Conservation (phyloP, 2,888 invertebrate species). For the Thalpophila matura region DNA sequence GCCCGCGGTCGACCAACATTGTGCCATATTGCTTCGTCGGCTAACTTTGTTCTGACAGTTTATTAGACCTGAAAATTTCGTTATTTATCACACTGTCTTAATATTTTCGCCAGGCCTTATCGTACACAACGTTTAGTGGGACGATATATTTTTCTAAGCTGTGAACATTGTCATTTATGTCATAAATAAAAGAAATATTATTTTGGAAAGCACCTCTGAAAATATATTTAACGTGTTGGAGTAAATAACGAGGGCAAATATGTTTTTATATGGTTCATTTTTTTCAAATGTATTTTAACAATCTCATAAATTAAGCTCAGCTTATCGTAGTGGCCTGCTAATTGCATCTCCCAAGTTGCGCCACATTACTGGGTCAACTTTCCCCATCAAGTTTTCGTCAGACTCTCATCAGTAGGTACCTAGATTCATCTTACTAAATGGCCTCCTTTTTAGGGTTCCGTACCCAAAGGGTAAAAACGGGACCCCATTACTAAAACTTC, state of each 20-base stretch:
- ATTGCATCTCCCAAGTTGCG: no score
- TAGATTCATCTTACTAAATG: no score
- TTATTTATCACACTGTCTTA: conserved; percentile 48
- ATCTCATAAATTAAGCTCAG: background rate
- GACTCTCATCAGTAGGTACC: no score
- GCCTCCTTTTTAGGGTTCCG: no score
- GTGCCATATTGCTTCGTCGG: conserved; percentile 34
- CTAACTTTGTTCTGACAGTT: conserved; percentile 43
- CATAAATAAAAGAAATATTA: conserved; percentile 43
- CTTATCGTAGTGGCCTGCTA: no score
- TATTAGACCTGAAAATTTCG: conserved; percentile 52
- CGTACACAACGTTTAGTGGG: conserved; percentile 28
- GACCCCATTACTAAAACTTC: no score
- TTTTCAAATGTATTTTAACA: no score
- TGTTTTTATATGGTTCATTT: background rate
- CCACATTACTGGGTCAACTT: no score
- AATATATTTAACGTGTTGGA: conserved; percentile 9
- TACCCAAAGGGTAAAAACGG: no score
- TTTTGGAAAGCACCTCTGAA: conserved; percentile 13
- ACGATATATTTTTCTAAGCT: conserved; percentile 52
- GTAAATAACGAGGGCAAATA: background rate
- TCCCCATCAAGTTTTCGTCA: no score
- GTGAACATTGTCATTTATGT: conserved; percentile 44
- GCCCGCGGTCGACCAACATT: conserved; percentile 3
- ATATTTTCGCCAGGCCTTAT: conserved; percentile 45